phyloP scores from a whole-genome alignment of 1,140 invertebrate species.

The Cydia splendana region DNA sequence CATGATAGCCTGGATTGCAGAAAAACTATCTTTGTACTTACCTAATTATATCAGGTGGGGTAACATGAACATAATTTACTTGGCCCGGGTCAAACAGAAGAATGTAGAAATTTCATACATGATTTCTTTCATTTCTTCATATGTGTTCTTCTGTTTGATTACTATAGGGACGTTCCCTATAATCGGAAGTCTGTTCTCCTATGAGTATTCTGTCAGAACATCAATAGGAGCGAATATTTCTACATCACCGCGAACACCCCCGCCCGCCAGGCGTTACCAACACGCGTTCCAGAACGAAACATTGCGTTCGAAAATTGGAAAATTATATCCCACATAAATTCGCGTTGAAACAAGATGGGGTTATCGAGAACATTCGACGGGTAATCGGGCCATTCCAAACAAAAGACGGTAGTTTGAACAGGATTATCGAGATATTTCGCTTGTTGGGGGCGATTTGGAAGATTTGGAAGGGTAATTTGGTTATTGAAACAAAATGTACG shows the following conservation, averaged over 20 bases:
- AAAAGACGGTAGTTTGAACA: slow-evolving; percentile 5
- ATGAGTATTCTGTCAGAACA: no score
- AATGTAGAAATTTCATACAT: no score
- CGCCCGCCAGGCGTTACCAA: slow-evolving; percentile 38
- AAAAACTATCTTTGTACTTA: no score
- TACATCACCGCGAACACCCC: slow-evolving; percentile 38
- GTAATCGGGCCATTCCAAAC: slow-evolving; percentile 3
- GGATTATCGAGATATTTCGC: background rate
- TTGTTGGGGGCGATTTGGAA: background rate
- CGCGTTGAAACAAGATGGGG: slow-evolving; percentile 40
- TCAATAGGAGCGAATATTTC: background rate
- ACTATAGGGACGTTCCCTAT: no score
- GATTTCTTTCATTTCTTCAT: no score
- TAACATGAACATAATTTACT: no score
- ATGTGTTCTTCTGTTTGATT: no score
- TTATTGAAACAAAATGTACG: background rate
- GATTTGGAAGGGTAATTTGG: background rate
- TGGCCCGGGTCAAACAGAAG: no score
- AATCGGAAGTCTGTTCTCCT: no score
- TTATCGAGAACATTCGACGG: slow-evolving; percentile 25
- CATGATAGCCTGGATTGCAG: no score
- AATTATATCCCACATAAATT: slow-evolving; percentile 64
- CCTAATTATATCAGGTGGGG: no score
- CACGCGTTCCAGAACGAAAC: slow-evolving; percentile 56
- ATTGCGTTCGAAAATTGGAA: slow-evolving; percentile 64